Evolutionary conservation across 2,113 vertebrate species (phyloP).

Genomic region (Cisticola juncidis): DNA sequence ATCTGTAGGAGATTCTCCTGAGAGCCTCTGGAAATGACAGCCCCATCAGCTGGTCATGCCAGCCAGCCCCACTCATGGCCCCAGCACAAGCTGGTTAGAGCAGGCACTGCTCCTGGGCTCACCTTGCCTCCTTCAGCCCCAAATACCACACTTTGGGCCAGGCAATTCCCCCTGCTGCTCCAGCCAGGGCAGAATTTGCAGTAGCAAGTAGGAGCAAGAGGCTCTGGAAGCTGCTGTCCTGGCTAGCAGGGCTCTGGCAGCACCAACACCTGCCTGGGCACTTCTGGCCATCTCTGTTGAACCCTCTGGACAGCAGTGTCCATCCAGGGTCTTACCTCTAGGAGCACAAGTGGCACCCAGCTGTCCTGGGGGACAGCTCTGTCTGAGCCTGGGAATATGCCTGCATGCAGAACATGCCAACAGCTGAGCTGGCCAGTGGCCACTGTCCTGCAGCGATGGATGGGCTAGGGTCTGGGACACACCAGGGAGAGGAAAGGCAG

Average conservation of each 20-base stretch:
- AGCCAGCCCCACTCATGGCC: not conserved
- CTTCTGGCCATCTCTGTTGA: rapidly evolving
- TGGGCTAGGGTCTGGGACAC: rapidly evolving
- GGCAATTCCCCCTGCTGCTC: rapidly evolving
- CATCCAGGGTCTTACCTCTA: not conserved
- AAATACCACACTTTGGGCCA: not conserved
- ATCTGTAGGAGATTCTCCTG: not conserved
- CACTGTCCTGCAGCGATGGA: not conserved
- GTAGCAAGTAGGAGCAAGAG: not conserved
- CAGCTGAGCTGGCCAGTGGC: rapidly evolving
- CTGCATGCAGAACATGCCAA: rapidly evolving
- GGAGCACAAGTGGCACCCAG: not conserved
- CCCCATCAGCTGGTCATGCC: not conserved
- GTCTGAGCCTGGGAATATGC: not conserved
- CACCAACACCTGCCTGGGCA: not conserved
- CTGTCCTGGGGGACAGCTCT: not conserved
- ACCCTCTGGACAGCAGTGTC: rapidly evolving
- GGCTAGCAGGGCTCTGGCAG: not conserved
- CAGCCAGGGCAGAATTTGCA: not conserved
- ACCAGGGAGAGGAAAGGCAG: not conserved
- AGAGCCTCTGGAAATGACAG: not conserved
- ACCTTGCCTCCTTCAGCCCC: not conserved
- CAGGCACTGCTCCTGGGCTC: not conserved
- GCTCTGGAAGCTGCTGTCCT: not conserved
- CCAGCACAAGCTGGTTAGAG: not conserved